phyloP scores from a whole-genome alignment of 2,888 invertebrate genomes.

The Tinea semifulvella region DNA sequence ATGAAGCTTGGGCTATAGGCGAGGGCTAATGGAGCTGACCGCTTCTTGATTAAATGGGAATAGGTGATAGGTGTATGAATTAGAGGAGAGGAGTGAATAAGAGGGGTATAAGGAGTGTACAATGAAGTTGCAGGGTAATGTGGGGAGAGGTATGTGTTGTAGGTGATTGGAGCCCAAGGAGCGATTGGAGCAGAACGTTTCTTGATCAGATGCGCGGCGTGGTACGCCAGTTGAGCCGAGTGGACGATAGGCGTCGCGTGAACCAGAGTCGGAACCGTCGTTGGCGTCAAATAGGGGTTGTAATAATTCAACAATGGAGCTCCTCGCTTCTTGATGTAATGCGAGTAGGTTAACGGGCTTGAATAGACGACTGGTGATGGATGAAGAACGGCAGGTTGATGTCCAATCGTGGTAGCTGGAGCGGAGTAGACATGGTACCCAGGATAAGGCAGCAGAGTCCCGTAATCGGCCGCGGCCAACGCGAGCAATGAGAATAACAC shows the following conservation, averaged over 20 bases:
- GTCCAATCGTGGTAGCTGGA: conserved; percentile 40
- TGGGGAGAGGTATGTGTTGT: conserved; percentile 23
- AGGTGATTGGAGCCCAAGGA: conserved; percentile 19
- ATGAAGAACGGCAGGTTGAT: conserved; percentile 49
- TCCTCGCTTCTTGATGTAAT: conserved; percentile 37
- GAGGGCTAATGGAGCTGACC: conserved; percentile 28
- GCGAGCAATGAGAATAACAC: conserved; percentile 70
- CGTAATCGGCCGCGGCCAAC: conserved; percentile 55
- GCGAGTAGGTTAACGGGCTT: conserved; percentile 31
- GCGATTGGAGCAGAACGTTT: conserved; percentile 32
- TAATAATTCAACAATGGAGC: conserved; percentile 19
- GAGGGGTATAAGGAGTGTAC: conserved; percentile 26
- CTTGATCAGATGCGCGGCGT: conserved; percentile 37
- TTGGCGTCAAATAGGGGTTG: conserved; percentile 23
- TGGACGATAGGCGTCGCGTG: conserved; percentile 22
- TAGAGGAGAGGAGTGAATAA: conserved; percentile 31
- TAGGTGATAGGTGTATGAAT: conserved; percentile 25
- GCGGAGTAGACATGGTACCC: conserved; percentile 21
- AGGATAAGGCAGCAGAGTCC: conserved; percentile 27
- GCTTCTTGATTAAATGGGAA: conserved; percentile 40
- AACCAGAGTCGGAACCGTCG: conserved; percentile 18
- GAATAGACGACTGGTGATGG: conserved; percentile 42
- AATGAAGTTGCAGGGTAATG: background rate
- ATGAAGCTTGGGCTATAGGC: conserved; percentile 26
- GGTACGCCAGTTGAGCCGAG: conserved; percentile 19